These are phyloP conservation scores for Micromys minutus DNA, from an alignment of 2,113 vertebrate genomes.

Conservation along the genomic window DNA sequence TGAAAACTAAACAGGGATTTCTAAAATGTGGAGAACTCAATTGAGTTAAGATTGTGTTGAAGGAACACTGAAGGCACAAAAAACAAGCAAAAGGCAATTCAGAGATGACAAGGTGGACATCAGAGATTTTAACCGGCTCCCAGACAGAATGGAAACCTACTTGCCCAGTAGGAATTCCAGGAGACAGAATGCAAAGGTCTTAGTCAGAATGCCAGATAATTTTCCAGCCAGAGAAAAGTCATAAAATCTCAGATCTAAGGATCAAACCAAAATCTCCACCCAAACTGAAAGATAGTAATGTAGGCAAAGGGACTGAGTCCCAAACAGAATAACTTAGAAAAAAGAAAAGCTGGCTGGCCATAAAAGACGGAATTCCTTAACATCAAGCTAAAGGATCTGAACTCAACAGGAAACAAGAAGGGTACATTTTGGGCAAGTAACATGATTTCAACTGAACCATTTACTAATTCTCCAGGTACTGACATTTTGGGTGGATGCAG, in stretches of 20 bases:
- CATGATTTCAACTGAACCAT: no score
- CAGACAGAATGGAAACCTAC: neutral
- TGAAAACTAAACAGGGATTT: neutral
- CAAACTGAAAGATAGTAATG: slow-evolving; percentile 9
- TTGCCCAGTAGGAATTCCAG: neutral
- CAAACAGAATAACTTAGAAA: no score
- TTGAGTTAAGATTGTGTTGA: slow-evolving; percentile 17
- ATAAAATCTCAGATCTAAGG: neutral
- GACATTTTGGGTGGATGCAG: no score
- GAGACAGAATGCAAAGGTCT: neutral
- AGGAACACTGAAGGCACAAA: neutral
- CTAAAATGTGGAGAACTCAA: slow-evolving; percentile 39
- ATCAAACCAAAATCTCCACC: neutral
- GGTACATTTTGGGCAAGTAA: no score
- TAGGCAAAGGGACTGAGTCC: no score
- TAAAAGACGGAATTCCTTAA: no score
- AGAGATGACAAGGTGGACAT: neutral
- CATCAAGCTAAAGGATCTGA: no score
- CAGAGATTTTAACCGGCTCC: neutral
- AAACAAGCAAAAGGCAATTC: neutral
- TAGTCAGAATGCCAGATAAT: neutral
- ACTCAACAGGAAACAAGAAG: no score
- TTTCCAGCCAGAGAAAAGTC: slow-evolving; percentile 32
- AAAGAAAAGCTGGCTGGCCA: no score
- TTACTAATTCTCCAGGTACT: no score